A percentile compares a stretch with the other conserved stretches of the same genome.
phyloP scores from a whole-genome alignment of 2,888 invertebrate species.

The Epirrhoe alternata region DNA sequence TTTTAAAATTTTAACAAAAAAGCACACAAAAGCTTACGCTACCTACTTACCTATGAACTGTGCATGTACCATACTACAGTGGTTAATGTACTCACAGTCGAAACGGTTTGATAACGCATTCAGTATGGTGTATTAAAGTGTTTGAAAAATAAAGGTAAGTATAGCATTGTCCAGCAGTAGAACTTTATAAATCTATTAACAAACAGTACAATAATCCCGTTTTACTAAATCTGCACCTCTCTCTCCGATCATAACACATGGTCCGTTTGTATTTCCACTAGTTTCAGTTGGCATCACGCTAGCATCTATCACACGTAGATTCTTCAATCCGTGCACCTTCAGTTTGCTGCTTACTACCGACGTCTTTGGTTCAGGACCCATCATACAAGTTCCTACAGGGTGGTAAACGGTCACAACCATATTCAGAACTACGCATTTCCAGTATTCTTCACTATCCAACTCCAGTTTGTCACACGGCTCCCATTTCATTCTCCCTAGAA shows the following conservation, averaged over 20 bases:
- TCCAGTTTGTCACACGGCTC: slow-evolving; percentile 53
- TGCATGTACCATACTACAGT: no score
- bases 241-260: slow-evolving; percentile 93
- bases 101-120: no score
- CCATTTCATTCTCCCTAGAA: slow-evolving; percentile 53
- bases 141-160: no score
- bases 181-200: slow-evolving; percentile 42
- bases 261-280: slow-evolving; percentile 92
- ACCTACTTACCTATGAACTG: no score
- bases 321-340: slow-evolving; percentile 2
- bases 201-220: slow-evolving; percentile 14
- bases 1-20: no score
- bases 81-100: no score
- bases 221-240: slow-evolving; percentile 90
- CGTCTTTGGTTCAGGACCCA: slow-evolving; percentile 74
- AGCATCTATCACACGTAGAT: slow-evolving; percentile 86
- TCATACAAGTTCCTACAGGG: slow-evolving; percentile 87
- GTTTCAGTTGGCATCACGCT: slow-evolving; percentile 91
- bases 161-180: no score
- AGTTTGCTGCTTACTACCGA: slow-evolving; percentile 16
- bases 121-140: no score
- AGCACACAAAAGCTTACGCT: no score
- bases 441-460: slow-evolving; percentile 57
- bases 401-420: slow-evolving; percentile 84
- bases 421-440: slow-evolving; percentile 77